Conservation (phyloP, 2,888 invertebrate species). For the Stegophylla sp. region DNA sequence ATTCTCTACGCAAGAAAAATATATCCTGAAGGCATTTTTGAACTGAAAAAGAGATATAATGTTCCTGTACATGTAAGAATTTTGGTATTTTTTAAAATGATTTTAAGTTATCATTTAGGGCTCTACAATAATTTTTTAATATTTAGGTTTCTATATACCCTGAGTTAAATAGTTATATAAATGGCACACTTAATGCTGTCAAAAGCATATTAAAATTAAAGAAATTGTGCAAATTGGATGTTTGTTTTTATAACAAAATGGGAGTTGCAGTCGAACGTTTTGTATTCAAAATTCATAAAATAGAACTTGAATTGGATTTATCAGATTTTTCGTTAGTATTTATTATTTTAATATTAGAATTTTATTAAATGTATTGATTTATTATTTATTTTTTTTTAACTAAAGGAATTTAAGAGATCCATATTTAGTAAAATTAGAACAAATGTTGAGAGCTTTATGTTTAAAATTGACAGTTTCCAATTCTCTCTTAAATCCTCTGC, state of each 20-base stretch:
- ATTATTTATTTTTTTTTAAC: constrained; percentile 12
- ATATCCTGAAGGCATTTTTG: constrained; percentile 73
- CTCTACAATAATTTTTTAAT: neutral
- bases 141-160: constrained; percentile 69
- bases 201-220: constrained; percentile 63
- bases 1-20: constrained; percentile 71
- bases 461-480: constrained; percentile 69
- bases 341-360: neutral
- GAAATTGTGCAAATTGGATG: constrained; percentile 64
- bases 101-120: neutral
- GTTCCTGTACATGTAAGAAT: constrained; percentile 68
- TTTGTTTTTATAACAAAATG: constrained; percentile 67
- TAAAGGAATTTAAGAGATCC: constrained; percentile 66
- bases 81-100: neutral
- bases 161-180: constrained; percentile 72
- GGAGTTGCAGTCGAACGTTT: constrained; percentile 66
- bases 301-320: constrained; percentile 60
- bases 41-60: constrained; percentile 71
- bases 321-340: constrained; percentile 46
- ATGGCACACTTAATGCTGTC: constrained; percentile 68
- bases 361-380: constrained; percentile 58
- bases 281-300: constrained; percentile 66
- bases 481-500: constrained; percentile 67
- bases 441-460: constrained; percentile 71
- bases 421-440: constrained; percentile 71